Percentiles rank a stretch among this genome's conserved stretches.
These are phyloP conservation scores for Pseudomyrmex concolor DNA, from an alignment of 1,140 invertebrate genomes.

Conservation along the genomic window DNA sequence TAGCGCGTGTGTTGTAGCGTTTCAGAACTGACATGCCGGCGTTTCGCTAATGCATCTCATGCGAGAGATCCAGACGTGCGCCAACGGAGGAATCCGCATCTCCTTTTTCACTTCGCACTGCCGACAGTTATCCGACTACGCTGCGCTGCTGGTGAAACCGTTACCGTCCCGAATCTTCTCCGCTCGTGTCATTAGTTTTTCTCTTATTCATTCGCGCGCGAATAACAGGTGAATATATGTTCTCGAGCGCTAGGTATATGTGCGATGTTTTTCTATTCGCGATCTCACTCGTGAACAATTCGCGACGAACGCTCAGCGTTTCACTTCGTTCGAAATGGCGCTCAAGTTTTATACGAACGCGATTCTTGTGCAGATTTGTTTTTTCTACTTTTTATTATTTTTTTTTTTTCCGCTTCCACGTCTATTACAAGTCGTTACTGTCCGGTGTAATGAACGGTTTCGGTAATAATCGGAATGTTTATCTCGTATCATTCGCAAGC, in stretches of 20 bases:
- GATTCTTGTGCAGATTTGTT: too few species aligned
- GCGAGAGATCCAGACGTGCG: background rate
- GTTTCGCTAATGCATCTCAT: slow-evolving; percentile 26
- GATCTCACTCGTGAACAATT: too few species aligned
- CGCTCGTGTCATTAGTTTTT: slow-evolving; percentile 68
- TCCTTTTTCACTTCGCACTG: slow-evolving; percentile 53
- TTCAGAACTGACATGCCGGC: background rate
- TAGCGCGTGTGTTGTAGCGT: background rate
- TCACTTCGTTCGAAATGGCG: too few species aligned
- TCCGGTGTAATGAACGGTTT: slow-evolving; percentile 16
- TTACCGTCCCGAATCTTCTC: slow-evolving; percentile 65
- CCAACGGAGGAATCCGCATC: slow-evolving; percentile 16
- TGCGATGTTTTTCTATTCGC: too few species aligned
- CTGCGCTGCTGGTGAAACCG: slow-evolving; percentile 38
- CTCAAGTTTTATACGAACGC: too few species aligned
- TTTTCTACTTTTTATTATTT: background rate
- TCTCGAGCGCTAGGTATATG: background rate
- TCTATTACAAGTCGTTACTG: slow-evolving; percentile 15
- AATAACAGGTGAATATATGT: background rate
- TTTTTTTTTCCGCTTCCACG: background rate
- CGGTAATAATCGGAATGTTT: slow-evolving; percentile 43
- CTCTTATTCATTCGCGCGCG: slow-evolving; percentile 61
- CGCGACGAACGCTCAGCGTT: too few species aligned
- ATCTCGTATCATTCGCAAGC: slow-evolving; percentile 4
- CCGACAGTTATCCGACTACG: slow-evolving; percentile 57